Evolutionary conservation across 2,113 vertebrate species (phyloP).

Genomic region (Labeo rohita): DNA sequence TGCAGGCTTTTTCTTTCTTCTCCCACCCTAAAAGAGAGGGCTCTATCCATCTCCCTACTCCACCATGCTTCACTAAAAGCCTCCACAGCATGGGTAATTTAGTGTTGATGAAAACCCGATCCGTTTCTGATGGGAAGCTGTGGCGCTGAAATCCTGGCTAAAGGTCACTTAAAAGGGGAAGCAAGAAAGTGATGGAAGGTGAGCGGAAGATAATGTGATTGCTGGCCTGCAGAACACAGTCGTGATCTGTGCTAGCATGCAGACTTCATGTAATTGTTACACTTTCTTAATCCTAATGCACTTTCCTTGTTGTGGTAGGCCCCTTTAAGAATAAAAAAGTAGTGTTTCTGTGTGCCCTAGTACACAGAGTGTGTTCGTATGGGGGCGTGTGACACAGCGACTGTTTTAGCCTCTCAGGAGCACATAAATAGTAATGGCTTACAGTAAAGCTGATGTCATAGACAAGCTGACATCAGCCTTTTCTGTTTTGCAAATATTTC

Average conservation of each 20-base stretch:
- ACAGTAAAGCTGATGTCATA: not conserved
- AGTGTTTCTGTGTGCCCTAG: not conserved
- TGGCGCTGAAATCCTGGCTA: slow-evolving; percentile 28
- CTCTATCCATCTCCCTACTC: slow-evolving; percentile 8
- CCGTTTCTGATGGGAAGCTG: not conserved
- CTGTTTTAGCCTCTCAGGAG: not conserved
- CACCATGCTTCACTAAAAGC: slow-evolving; percentile 47
- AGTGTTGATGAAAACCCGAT: slow-evolving; percentile 34
- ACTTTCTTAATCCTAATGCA: not conserved
- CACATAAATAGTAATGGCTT: not conserved
- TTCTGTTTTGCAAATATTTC: not conserved
- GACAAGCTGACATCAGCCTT: not conserved
- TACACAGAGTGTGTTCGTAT: not conserved
- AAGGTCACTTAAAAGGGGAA: slow-evolving; percentile 30
- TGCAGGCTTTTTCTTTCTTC: slow-evolving; percentile 28
- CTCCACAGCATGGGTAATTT: slow-evolving; percentile 20
- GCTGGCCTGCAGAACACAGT: not conserved
- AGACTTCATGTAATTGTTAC: not conserved
- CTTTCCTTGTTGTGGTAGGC: not conserved
- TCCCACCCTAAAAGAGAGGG: not conserved
- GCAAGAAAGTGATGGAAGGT: not conserved
- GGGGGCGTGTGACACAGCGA: slow-evolving; percentile 3
- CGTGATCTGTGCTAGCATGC: not conserved
- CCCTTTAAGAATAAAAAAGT: not conserved
- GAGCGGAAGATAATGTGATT: not conserved